A percentile compares a stretch with the other conserved stretches of the same genome.
phyloP scores from a whole-genome alignment of 2,888 invertebrate genomes.

The Oligia latruncula region DNA sequence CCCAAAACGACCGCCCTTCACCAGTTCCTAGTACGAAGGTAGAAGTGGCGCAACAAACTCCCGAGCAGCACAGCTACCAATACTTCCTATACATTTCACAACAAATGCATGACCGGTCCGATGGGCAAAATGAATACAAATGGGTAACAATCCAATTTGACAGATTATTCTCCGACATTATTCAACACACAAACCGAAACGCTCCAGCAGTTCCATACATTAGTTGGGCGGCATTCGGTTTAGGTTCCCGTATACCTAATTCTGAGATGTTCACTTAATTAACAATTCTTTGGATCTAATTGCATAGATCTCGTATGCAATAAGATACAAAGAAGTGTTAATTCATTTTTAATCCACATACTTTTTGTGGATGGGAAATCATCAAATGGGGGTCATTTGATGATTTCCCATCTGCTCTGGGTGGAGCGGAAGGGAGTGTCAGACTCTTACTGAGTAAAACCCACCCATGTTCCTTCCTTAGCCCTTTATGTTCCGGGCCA shows the following conservation, averaged over 20 bases:
- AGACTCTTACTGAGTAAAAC: too few relatives aligned
- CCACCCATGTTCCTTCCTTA: too few relatives aligned
- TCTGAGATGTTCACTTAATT: neutral
- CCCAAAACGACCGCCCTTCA: neutral
- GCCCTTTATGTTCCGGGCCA: too few relatives aligned
- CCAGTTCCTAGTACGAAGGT: neutral
- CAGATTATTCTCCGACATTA: slow-evolving; percentile 19
- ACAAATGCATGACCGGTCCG: neutral
- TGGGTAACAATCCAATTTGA: slow-evolving; percentile 17
- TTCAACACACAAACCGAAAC: slow-evolving; percentile 8
- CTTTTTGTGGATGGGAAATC: too few relatives aligned
- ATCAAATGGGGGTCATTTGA: too few relatives aligned
- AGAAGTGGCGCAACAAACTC: too few relatives aligned
- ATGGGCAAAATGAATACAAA: neutral
- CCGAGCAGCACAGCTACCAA: neutral
- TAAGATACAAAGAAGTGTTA: slow-evolving; percentile 11
- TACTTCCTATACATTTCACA: neutral
- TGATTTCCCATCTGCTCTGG: too few relatives aligned
- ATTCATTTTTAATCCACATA: slow-evolving; percentile 15
- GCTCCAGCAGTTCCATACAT: slow-evolving; percentile 4
- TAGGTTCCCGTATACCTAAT: neutral
- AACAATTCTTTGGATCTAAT: too few relatives aligned
- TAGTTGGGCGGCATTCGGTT: neutral
- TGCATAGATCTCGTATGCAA: neutral
- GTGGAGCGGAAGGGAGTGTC: too few relatives aligned